phyloP scores from a whole-genome alignment of 2,113 vertebrate species.

The Micronisus gabar region DNA sequence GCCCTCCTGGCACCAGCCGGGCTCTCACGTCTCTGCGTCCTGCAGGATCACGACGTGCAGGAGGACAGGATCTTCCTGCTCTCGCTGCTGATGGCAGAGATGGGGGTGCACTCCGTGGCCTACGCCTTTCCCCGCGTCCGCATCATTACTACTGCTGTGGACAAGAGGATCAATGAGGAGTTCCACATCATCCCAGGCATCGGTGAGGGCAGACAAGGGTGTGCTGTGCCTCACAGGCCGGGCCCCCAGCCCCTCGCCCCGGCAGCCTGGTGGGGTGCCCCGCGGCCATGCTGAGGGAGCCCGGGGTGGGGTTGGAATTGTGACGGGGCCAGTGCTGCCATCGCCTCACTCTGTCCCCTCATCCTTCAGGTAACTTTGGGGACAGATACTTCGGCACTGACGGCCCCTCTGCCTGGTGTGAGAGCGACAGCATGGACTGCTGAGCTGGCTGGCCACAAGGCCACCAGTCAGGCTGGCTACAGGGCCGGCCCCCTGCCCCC shows the following conservation, averaged over 20 bases:
- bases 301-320: no score
- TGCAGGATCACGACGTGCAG: slow-evolving; percentile 86
- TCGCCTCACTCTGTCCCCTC: background rate
- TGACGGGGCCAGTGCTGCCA: rapidly evolving
- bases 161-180: slow-evolving; percentile 87
- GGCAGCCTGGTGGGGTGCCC: background rate
- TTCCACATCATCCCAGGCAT: slow-evolving; percentile 93
- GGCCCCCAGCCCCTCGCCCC: no score
- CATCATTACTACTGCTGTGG: slow-evolving; percentile 90
- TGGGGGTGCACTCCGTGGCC: slow-evolving; percentile 90
- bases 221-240: no score
- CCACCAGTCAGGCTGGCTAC: background rate
- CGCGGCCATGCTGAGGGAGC: rapidly evolving
- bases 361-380: slow-evolving; percentile 84
- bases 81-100: slow-evolving; percentile 89
- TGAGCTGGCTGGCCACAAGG: slow-evolving; percentile 29
- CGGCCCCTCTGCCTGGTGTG: slow-evolving; percentile 78
- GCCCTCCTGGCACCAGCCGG: rapidly evolving
- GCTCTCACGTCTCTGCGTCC: rapidly evolving
- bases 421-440: slow-evolving; percentile 80
- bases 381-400: slow-evolving; percentile 91
- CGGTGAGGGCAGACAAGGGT: slow-evolving; percentile 61
- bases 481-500: background rate
- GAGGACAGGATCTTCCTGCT: slow-evolving; percentile 91
- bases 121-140: slow-evolving; percentile 87